These are phyloP conservation scores for Lordiphosa fenestrarum DNA, from an alignment of 2,888 invertebrate genomes.

Conservation along the genomic window DNA sequence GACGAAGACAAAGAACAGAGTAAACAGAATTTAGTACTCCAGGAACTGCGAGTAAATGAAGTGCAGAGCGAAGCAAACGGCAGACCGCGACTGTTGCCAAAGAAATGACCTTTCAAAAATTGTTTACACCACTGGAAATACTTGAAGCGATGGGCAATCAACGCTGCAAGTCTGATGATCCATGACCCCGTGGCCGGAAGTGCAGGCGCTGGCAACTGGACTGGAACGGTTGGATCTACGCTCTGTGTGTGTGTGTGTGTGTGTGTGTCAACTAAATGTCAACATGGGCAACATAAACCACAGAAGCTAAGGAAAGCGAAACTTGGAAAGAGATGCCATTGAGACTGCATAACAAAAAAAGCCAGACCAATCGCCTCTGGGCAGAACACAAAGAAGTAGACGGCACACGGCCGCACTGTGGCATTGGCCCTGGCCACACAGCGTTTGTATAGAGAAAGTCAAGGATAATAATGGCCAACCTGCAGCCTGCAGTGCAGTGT, in stretches of 20 bases:
- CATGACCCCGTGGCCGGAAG: conserved; percentile 43
- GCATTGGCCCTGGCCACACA: conserved; percentile 53
- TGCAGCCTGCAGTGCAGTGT: conserved; percentile 18
- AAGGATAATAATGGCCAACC: conserved; percentile 37
- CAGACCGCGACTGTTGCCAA: conserved; percentile 53
- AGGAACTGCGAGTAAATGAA: conserved; percentile 54
- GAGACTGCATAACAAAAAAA: conserved; percentile 33
- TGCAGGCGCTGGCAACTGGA: not conserved
- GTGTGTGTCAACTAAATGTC: conserved; percentile 69
- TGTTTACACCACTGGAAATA: conserved; percentile 48
- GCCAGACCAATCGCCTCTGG: conserved; percentile 18
- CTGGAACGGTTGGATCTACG: conserved; percentile 2
- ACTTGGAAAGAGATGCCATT: conserved; percentile 22
- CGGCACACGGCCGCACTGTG: conserved; percentile 18
- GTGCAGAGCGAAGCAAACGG: conserved; percentile 65
- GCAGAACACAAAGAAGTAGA: not conserved
- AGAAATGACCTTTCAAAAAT: conserved; percentile 70
- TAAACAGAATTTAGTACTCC: conserved; percentile 67
- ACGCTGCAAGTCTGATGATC: conserved; percentile 67
- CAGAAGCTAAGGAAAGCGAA: conserved; percentile 19
- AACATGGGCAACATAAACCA: conserved; percentile 53
- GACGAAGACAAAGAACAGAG: conserved; percentile 38
- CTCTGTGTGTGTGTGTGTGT: conserved; percentile 16
- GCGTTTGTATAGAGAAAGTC: conserved; percentile 29
- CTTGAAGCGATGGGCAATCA: conserved; percentile 57